These are phyloP conservation scores for Margaritifera margaritifera DNA, from an alignment of 2,888 invertebrate genomes.

Conservation along the genomic window DNA sequence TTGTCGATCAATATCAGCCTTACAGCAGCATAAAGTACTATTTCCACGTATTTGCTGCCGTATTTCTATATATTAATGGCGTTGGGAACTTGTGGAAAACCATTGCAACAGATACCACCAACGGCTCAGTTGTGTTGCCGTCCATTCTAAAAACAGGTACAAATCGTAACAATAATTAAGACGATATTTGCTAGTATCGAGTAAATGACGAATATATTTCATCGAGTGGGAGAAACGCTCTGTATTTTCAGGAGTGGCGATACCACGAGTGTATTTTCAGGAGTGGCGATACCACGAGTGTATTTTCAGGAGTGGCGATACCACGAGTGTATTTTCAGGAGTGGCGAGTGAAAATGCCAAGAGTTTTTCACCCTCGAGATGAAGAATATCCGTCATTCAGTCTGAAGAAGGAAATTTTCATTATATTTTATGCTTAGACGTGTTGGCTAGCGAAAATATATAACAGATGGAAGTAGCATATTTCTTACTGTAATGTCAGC, in stretches of 20 bases:
- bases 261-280: neutral
- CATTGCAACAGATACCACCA: constrained; percentile 84
- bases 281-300: no score
- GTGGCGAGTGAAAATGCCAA: no score
- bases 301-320: no score
- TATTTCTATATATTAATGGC: constrained; percentile 84
- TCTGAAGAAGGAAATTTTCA: no score
- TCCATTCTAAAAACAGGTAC: constrained; percentile 78
- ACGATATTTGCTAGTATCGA: neutral
- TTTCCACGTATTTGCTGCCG: constrained; percentile 79
- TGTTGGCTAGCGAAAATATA: no score
- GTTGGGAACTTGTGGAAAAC: constrained; percentile 85
- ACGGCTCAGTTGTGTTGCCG: constrained; percentile 76
- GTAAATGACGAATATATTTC: neutral
- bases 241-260: neutral
- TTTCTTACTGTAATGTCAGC: no score
- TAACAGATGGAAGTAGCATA: no score
- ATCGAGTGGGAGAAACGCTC: neutral
- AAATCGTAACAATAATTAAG: neutral
- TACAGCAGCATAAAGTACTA: constrained; percentile 40
- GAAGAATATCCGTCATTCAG: no score
- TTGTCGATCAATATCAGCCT: constrained; percentile 73
- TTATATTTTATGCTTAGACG: no score
- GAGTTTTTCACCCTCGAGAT: no score
- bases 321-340: no score